Evolutionary conservation across 1,140 invertebrate genomes (phyloP), one percentile per base, ranked within the genome.

Genomic region (Homarus americanus): DNA sequence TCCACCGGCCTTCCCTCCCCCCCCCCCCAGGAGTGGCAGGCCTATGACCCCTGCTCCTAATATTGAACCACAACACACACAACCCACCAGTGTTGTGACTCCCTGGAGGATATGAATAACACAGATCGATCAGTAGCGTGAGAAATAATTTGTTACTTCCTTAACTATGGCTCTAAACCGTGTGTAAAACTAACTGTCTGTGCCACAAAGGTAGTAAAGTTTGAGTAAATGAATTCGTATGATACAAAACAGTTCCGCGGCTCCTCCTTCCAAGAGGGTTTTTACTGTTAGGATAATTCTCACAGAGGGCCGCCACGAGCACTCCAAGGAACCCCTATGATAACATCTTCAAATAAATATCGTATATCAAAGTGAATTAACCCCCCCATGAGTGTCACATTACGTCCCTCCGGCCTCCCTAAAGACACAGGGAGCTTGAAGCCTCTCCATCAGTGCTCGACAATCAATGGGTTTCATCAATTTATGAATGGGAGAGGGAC

Each of bases 391-490:
- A 63, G 32, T 63, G 32, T 82, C 79, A 36, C 49, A 34, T 82
- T 82, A 63, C 79, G 28, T 76, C 49, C 36, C 7, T 36, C n/a
- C 79, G 63, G 63, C 15, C n/a, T 69, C 63, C n/a, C 63, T 32
- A 36, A 80, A 82, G 63, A 63, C 15, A 4, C 28, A 53, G n/a
- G 40, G 44, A 34, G 28, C 34, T 63, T 1, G 38, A 63, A 63
- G 63, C 49, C 28, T 63, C 38, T 63, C 36, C 79, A 12, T 63
- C n/a, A 58, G 32, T 4, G 32, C 44, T 36, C 82, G 15, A 32
- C 82, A 24, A 41, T 72, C 82, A 84, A 84, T 72, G 49, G 82
- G 49, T 24, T 84, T 84, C 82, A 84, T 84, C 82, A 84, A 28
- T 69, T 72, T 69, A 69, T 84, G 82, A 84, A 84, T 41, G 82